A percentile compares a stretch with the other conserved stretches of the same genome.
Conservation (phyloP, 2,113 vertebrate species). For the Cisticola juncidis region DNA sequence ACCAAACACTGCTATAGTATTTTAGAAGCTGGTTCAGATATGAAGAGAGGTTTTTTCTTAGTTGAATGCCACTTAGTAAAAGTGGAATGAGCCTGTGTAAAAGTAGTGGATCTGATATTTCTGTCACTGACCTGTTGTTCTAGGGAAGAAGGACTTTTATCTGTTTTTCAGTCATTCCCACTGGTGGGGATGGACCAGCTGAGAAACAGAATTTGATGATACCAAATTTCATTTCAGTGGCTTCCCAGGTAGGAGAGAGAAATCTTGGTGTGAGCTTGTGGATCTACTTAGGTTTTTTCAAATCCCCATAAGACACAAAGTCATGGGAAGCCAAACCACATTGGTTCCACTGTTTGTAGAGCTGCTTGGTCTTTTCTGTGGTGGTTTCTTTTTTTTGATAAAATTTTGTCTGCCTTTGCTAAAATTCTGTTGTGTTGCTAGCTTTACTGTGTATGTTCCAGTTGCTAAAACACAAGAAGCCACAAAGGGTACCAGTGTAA, state of each 20-base stretch:
- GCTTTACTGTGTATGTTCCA: constrained; percentile 8
- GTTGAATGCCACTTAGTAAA: neutral
- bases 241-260: neutral
- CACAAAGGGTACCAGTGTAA: constrained; percentile 6
- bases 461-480: constrained; percentile 48
- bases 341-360: neutral
- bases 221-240: neutral
- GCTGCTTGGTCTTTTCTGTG: neutral
- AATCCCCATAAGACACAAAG: neutral
- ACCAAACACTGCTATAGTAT: neutral
- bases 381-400: neutral
- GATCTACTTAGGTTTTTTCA: neutral
- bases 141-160: neutral
- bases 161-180: neutral
- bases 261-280: neutral
- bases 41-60: neutral
- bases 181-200: neutral
- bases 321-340: neutral
- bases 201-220: neutral
- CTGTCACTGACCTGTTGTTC: neutral
- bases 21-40: neutral
- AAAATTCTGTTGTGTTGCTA: constrained; percentile 12
- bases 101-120: neutral
- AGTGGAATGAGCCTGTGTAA: neutral
- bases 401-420: neutral